These are phyloP conservation scores for Atrichornis clamosus DNA, from an alignment of 2,113 vertebrate genomes.

Conservation along the genomic window DNA sequence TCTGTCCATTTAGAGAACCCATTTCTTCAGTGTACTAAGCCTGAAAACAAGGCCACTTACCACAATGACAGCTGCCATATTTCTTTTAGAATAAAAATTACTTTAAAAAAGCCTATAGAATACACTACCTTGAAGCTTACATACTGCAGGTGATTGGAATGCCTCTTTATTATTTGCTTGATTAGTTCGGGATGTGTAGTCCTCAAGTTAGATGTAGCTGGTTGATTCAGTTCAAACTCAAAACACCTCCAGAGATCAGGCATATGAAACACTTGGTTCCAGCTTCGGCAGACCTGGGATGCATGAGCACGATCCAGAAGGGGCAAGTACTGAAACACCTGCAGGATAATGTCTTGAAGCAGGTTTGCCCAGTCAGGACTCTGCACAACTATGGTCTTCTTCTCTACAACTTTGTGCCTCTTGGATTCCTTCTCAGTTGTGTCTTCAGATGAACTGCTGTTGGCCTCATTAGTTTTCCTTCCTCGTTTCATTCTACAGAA, in stretches of 20 bases:
- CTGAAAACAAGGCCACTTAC: background rate
- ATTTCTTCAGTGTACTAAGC: background rate
- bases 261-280: constrained; percentile 98
- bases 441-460: constrained; percentile 69
- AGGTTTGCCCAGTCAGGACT: constrained; percentile 82
- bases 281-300: constrained; percentile 89
- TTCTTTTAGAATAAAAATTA: background rate
- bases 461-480: constrained; percentile 74
- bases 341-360: constrained; percentile 90
- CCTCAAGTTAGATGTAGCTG: constrained; percentile 91
- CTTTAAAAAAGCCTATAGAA: background rate
- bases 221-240: constrained; percentile 95
- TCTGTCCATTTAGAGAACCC: background rate
- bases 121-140: constrained; percentile 94
- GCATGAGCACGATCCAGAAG: constrained; percentile 92
- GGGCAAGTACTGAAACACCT: constrained; percentile 91
- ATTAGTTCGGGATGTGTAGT: constrained; percentile 96
- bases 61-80: background rate
- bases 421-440: constrained; percentile 71
- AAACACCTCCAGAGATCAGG: constrained; percentile 97
- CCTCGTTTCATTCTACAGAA: constrained; percentile 87
- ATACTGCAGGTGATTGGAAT: constrained; percentile 95
- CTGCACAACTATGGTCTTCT: constrained; percentile 3
- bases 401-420: constrained; percentile 70
- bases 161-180: constrained; percentile 95